Percentiles rank a stretch among this genome's conserved stretches.
phyloP scores from a whole-genome alignment of 2,888 invertebrate genomes.

The Pterostichus niger region DNA sequence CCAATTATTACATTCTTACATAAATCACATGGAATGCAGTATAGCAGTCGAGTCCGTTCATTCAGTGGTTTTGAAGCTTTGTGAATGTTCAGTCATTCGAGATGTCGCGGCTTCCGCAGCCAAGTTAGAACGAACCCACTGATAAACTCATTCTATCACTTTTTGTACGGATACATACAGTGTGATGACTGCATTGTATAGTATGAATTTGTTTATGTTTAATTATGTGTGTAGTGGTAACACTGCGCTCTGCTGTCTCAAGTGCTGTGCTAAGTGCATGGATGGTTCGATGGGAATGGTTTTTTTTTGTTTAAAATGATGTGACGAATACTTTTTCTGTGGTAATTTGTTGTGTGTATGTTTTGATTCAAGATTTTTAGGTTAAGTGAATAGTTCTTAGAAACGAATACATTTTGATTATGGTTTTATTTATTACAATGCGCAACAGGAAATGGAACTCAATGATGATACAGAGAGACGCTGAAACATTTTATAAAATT shows the following conservation, averaged over 20 bases:
- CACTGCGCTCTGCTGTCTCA: too few relatives aligned
- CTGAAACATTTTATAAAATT: too few relatives aligned
- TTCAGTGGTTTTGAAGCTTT: neutral
- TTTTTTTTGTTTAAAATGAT: neutral
- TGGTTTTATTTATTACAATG: too few relatives aligned
- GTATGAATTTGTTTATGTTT: slow-evolving; percentile 8
- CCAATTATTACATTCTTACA: too few relatives aligned
- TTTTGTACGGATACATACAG: too few relatives aligned
- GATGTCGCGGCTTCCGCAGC: neutral
- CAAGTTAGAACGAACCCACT: neutral
- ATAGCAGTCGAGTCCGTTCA: too few relatives aligned
- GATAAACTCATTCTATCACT: neutral
- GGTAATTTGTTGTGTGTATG: neutral
- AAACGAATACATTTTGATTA: neutral
- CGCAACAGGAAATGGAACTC: too few relatives aligned
- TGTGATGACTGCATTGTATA: neutral
- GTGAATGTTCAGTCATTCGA: neutral
- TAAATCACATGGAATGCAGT: too few relatives aligned
- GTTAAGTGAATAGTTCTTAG: slow-evolving; percentile 3
- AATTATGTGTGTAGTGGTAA: slow-evolving; percentile 12
- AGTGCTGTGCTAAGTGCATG: too few relatives aligned
- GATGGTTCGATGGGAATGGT: neutral
- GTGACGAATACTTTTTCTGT: neutral
- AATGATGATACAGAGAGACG: too few relatives aligned
- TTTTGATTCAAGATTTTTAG: neutral